Percentiles rank a stretch among this genome's conserved stretches.
These are phyloP conservation scores for Unio delphinus DNA, from an alignment of 2,888 invertebrate genomes.

Conservation along the genomic window DNA sequence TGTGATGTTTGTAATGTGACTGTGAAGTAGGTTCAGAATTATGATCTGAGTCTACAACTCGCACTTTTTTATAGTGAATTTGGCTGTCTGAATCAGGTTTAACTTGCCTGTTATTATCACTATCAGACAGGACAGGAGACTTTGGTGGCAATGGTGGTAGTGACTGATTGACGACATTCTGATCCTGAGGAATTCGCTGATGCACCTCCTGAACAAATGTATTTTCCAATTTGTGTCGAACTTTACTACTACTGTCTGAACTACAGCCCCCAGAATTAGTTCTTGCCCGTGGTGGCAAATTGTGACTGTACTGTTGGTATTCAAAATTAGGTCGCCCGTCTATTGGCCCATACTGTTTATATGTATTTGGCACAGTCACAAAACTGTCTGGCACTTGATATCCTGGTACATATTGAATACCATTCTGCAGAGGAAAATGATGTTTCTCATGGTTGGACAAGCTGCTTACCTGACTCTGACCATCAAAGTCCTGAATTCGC, in stretches of 20 bases:
- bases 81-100: slow-evolving; percentile 57
- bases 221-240: slow-evolving; percentile 38
- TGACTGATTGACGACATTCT: slow-evolving; percentile 18
- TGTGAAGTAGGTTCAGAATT: slow-evolving; percentile 59
- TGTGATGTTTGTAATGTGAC: slow-evolving; percentile 41
- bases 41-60: slow-evolving; percentile 59
- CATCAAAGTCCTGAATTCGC: slow-evolving; percentile 57
- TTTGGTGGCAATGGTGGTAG: slow-evolving; percentile 22
- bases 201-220: slow-evolving; percentile 47
- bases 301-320: slow-evolving; percentile 6
- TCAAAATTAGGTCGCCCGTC: slow-evolving; percentile 26
- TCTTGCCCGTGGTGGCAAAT: slow-evolving; percentile 20
- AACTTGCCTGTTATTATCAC: slow-evolving; percentile 27
- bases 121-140: slow-evolving; percentile 29
- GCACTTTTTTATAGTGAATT: slow-evolving; percentile 34
- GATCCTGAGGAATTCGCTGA: slow-evolving; percentile 45
- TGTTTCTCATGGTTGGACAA: slow-evolving; percentile 31
- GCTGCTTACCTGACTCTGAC: slow-evolving; percentile 56
- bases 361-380: slow-evolving; percentile 23
- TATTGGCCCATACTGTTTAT: slow-evolving; percentile 47
- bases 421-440: slow-evolving; percentile 24
- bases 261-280: slow-evolving; percentile 50
- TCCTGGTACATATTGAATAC: slow-evolving; percentile 27
- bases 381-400: slow-evolving; percentile 28
- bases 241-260: slow-evolving; percentile 52